Evolutionary conservation across 2,888 invertebrate species (phyloP).

Genomic region (Caenorhabditis virilis): DNA sequence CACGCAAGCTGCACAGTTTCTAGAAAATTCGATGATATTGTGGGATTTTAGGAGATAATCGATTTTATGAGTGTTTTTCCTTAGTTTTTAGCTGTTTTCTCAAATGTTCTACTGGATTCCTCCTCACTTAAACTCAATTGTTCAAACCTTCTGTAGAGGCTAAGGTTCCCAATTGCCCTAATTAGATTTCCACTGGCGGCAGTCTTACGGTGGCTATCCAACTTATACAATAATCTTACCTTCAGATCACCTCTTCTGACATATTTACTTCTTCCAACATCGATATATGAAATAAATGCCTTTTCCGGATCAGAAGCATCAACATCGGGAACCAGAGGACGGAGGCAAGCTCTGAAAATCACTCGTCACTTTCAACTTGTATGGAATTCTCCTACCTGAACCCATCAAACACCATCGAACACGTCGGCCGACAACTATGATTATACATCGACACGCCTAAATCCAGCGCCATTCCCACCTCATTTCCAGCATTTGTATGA

Average conservation of each 20-base stretch:
- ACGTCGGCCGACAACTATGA: slow-evolving; percentile 65
- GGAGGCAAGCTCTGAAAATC: slow-evolving; percentile 56
- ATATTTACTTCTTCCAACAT: slow-evolving; percentile 64
- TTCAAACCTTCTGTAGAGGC: too few species aligned
- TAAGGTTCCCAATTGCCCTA: too few species aligned
- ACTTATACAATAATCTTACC: slow-evolving; percentile 19
- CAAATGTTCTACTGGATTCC: too few species aligned
- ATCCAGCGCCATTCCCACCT: slow-evolving; percentile 66
- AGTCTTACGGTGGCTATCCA: too few species aligned
- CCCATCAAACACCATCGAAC: slow-evolving; percentile 67
- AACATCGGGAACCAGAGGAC: slow-evolving; percentile 57
- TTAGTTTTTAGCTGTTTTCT: too few species aligned
- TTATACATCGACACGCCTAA: slow-evolving; percentile 64
- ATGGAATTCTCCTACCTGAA: slow-evolving; percentile 12
- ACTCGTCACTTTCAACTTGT: neutral
- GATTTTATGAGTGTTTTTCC: too few species aligned
- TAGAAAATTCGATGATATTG: too few species aligned
- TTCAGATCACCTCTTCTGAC: slow-evolving; percentile 46
- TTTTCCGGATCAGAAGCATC: slow-evolving; percentile 38
- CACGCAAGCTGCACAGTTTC: too few species aligned
- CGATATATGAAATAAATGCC: slow-evolving; percentile 65
- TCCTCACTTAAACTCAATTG: too few species aligned
- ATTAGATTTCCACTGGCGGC: too few species aligned
- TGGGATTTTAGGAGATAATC: too few species aligned
- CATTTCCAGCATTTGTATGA: slow-evolving; percentile 63